Percentiles rank a stretch among this genome's conserved stretches.
Conservation (phyloP, 2,888 invertebrate species). For the Mycalesis mineus region DNA sequence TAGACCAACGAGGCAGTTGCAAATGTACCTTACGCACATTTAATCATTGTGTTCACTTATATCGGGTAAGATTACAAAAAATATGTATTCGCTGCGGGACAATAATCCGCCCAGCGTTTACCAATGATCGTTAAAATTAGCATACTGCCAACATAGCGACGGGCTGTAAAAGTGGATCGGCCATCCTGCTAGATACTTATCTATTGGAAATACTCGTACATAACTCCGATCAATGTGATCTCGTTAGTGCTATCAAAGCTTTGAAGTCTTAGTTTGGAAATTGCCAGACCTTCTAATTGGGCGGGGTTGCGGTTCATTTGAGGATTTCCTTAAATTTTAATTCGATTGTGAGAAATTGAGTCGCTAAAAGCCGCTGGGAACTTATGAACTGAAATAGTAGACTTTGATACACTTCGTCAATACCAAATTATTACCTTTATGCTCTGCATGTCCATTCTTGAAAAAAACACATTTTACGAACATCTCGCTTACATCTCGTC, state of each 20-base stretch:
- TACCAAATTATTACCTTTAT: too few species aligned
- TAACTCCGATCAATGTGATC: not conserved
- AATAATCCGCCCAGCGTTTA: not conserved
- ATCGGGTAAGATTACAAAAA: not conserved
- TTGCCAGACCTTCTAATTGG: not conserved
- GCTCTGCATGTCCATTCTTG: too few species aligned
- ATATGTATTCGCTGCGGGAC: not conserved
- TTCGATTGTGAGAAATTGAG: not conserved
- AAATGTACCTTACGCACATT: too few species aligned
- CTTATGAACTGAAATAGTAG: too few species aligned
- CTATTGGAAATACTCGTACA: constrained; percentile 1
- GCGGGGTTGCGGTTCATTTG: too few species aligned
- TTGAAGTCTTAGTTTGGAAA: not conserved
- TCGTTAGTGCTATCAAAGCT: not conserved
- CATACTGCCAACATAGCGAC: constrained; percentile 5
- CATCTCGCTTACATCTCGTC: too few species aligned
- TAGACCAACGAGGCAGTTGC: too few species aligned
- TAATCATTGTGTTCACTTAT: not conserved
- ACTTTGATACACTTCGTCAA: too few species aligned
- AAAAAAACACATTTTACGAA: too few species aligned
- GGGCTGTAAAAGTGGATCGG: constrained; percentile 10
- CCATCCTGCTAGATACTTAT: not conserved
- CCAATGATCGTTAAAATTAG: constrained; percentile 8
- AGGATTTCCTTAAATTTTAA: not conserved
- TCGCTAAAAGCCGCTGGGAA: not conserved